These are phyloP conservation scores for Semaprochilodus insignis DNA, from an alignment of 2,797 vertebrate species.

Conservation along the genomic window DNA sequence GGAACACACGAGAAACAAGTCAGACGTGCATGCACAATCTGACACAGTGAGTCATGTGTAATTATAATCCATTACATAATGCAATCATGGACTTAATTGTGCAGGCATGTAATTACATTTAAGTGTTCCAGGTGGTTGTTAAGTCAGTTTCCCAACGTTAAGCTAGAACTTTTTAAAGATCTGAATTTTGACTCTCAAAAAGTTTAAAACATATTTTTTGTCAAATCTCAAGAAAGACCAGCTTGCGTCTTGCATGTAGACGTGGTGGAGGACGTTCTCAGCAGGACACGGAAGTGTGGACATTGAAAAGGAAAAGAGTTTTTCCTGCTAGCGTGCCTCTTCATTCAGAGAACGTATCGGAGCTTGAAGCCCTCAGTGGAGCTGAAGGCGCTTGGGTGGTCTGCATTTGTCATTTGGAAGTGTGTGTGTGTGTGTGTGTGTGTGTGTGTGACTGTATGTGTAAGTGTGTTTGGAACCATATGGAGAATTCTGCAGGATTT, in stretches of 20 bases:
- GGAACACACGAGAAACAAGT: too few species aligned
- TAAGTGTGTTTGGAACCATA: slow-evolving; percentile 15
- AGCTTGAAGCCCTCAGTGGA: slow-evolving; percentile 22
- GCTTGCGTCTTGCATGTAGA: background rate
- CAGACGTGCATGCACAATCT: too few species aligned
- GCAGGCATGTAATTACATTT: too few species aligned
- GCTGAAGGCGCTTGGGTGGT: slow-evolving; percentile 70
- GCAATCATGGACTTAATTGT: too few species aligned
- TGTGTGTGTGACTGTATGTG: slow-evolving; percentile 24
- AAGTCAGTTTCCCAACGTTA: too few species aligned
- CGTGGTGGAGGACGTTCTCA: background rate
- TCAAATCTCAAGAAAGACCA: background rate
- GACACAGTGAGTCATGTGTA: too few species aligned
- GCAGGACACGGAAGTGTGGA: slow-evolving; percentile 21
- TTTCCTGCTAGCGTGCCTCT: slow-evolving; percentile 2
- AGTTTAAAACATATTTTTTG: too few species aligned
- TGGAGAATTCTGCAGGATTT: slow-evolving; percentile 30
- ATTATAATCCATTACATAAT: too few species aligned
- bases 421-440: slow-evolving; percentile 22
- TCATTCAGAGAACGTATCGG: slow-evolving; percentile 26
- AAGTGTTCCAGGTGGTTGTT: too few species aligned
- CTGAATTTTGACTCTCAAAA: too few species aligned
- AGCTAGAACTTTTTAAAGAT: too few species aligned
- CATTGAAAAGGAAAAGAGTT: slow-evolving; percentile 4
- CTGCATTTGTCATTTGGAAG: slow-evolving; percentile 62